phyloP scores from a whole-genome alignment of 2,797 vertebrate genomes.

The Gouania willdenowi region DNA sequence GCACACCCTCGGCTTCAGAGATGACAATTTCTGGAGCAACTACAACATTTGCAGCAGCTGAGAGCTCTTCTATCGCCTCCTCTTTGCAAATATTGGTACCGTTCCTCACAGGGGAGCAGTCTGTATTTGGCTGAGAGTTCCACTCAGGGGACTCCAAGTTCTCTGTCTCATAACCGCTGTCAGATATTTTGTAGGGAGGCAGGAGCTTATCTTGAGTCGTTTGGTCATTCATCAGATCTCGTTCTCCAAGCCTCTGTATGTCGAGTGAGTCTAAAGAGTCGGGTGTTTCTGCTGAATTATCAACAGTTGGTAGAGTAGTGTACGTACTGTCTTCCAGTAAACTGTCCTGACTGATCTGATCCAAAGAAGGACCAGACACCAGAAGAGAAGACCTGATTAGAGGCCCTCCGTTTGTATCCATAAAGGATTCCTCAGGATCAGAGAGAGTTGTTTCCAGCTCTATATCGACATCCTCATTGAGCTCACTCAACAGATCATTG shows the following conservation, averaged over 20 bases:
- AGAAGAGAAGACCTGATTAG: slow-evolving; percentile 64
- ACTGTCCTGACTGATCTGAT: slow-evolving; percentile 90
- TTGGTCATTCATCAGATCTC: slow-evolving; percentile 60
- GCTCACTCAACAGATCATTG: slow-evolving; percentile 62
- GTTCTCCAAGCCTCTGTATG: slow-evolving; percentile 78
- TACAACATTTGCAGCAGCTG: slow-evolving; percentile 18
- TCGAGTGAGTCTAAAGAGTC: slow-evolving; percentile 92
- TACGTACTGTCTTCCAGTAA: slow-evolving; percentile 86
- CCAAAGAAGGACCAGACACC: slow-evolving; percentile 78
- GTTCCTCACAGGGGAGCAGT: slow-evolving; percentile 63
- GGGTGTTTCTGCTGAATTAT: slow-evolving; percentile 82
- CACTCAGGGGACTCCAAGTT: slow-evolving; percentile 98
- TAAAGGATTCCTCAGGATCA: slow-evolving; percentile 65
- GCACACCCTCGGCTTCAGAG: slow-evolving; percentile 74
- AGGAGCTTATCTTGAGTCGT: slow-evolving; percentile 79
- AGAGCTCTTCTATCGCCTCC: slow-evolving; percentile 30
- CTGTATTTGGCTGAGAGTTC: slow-evolving; percentile 83
- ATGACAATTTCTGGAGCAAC: slow-evolving; percentile 85
- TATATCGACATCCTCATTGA: slow-evolving; percentile 58
- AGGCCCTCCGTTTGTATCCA: slow-evolving; percentile 45
- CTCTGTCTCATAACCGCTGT: slow-evolving; percentile 98
- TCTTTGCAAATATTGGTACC: slow-evolving; percentile 32
- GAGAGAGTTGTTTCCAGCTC: slow-evolving; percentile 52
- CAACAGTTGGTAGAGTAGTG: slow-evolving; percentile 70
- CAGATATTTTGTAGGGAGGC: slow-evolving; percentile 91